These are phyloP conservation scores for Microplitis manilae DNA, from an alignment of 2,888 invertebrate species.

Conservation along the genomic window DNA sequence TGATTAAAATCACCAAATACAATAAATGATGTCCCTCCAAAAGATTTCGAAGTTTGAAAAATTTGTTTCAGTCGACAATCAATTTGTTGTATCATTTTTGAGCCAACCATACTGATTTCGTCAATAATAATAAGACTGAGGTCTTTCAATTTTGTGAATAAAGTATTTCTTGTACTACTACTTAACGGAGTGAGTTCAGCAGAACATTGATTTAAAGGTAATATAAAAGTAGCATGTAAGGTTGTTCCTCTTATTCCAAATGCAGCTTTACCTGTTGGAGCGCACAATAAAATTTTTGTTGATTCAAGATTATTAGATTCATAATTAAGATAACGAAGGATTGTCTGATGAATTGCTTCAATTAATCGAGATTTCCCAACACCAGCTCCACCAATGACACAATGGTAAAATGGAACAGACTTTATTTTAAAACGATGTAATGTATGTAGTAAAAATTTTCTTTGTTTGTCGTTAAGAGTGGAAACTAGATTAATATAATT, in stretches of 20 bases:
- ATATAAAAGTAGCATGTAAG: slow-evolving; percentile 50
- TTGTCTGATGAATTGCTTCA: slow-evolving; percentile 52
- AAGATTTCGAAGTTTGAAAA: slow-evolving; percentile 51
- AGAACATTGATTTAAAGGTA: background rate
- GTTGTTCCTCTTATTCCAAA: slow-evolving; percentile 55
- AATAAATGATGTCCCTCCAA: slow-evolving; percentile 62
- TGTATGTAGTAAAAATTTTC: slow-evolving; percentile 46
- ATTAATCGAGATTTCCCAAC: slow-evolving; percentile 59
- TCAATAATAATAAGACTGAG: slow-evolving; percentile 60
- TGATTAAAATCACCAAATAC: slow-evolving; percentile 64
- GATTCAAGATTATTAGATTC: slow-evolving; percentile 46
- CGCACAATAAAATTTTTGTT: slow-evolving; percentile 49
- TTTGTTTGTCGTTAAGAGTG: slow-evolving; percentile 45
- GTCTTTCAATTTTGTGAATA: slow-evolving; percentile 48
- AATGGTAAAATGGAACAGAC: slow-evolving; percentile 48
- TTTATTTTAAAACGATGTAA: slow-evolving; percentile 44
- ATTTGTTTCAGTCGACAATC: slow-evolving; percentile 55
- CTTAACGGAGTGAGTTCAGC: background rate
- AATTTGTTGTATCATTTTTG: slow-evolving; percentile 52
- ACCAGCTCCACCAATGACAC: slow-evolving; percentile 56
- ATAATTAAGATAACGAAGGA: slow-evolving; percentile 47
- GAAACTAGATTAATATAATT: slow-evolving; percentile 36
- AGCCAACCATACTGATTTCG: slow-evolving; percentile 63
- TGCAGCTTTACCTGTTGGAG: slow-evolving; percentile 56
- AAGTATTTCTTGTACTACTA: slow-evolving; percentile 5